Percentiles rank a stretch among this genome's conserved stretches.
Evolutionary conservation across 2,113 vertebrate genomes (phyloP).

Genomic region (Oncorhynchus kisutch): DNA sequence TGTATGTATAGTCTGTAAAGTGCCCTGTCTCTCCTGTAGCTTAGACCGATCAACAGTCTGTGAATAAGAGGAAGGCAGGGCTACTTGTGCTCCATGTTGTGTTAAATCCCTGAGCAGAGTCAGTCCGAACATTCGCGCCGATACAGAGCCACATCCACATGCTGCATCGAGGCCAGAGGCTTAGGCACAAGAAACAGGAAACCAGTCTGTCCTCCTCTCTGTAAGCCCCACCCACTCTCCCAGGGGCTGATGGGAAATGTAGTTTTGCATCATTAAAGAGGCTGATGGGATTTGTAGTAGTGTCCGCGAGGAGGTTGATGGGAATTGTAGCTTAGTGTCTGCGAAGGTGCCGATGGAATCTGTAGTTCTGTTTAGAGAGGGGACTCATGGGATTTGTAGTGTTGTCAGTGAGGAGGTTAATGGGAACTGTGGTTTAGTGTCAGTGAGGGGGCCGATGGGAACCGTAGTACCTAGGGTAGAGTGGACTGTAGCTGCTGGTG

Average conservation of each 20-base stretch:
- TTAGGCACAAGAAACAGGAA: conserved; percentile 67
- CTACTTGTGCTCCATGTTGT: conserved; percentile 69
- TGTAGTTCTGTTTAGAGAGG: conserved; percentile 18
- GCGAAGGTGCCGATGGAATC: conserved; percentile 26
- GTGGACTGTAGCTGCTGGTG: conserved; percentile 59
- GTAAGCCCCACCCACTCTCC: conserved; percentile 48
- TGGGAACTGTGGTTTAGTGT: conserved; percentile 19
- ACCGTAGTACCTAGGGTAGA: conserved; percentile 67
- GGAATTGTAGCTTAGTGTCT: conserved; percentile 41
- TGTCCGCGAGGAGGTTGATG: conserved; percentile 6
- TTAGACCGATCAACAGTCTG: conserved; percentile 60
- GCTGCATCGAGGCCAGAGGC: conserved; percentile 28
- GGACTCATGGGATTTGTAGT: not conserved
- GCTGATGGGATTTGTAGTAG: conserved; percentile 18
- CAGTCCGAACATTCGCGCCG: conserved; percentile 56
- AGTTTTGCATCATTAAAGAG: conserved; percentile 28
- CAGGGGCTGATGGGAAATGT: conserved; percentile 30
- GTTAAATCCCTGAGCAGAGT: conserved; percentile 78
- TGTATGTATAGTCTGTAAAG: conserved; percentile 39
- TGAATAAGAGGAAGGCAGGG: conserved; percentile 55
- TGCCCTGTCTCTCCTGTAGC: conserved; percentile 40
- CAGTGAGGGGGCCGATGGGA: conserved; percentile 69
- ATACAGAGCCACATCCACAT: no score
- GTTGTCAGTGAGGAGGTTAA: conserved; percentile 44
- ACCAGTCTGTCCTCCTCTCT: conserved; percentile 70